These are phyloP conservation scores for Drosophila rhopaloa DNA, from an alignment of 1,140 invertebrate species.

Conservation along the genomic window DNA sequence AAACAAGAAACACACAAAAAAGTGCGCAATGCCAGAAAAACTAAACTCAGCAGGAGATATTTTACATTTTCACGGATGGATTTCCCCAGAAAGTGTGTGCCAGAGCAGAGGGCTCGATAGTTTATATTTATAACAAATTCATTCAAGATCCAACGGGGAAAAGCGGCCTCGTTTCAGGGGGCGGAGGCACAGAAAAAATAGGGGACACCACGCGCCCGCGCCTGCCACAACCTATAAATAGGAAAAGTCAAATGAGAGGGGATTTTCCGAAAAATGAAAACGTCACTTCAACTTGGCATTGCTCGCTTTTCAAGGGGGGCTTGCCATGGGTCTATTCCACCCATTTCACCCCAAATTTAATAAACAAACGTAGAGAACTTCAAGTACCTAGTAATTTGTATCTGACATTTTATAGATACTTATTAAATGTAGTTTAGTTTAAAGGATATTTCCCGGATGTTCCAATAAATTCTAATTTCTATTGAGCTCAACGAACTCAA, in stretches of 20 bases:
- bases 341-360: background rate
- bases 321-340: conserved; percentile 9
- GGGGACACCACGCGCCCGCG: conserved; percentile 50
- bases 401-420: too few relatives aligned
- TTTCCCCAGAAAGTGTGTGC: conserved; percentile 59
- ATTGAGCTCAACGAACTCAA: too few relatives aligned
- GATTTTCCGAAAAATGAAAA: conserved; percentile 69
- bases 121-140: conserved; percentile 67
- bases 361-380: background rate
- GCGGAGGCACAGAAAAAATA: conserved; percentile 30
- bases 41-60: conserved; percentile 67
- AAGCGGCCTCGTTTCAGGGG: conserved; percentile 3
- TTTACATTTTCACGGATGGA: conserved; percentile 69
- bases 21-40: conserved; percentile 41
- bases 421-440: too few relatives aligned
- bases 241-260: conserved; percentile 54
- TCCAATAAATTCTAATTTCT: too few relatives aligned
- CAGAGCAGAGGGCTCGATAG: conserved; percentile 44
- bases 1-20: conserved; percentile 23
- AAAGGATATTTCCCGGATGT: too few relatives aligned
- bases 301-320: conserved; percentile 33
- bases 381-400: background rate
- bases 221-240: conserved; percentile 57
- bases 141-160: conserved; percentile 50
- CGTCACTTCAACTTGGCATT: conserved; percentile 61